phyloP scores from a whole-genome alignment of 37 sponge, comb jelly and placozoan genomes.

The Dysidea cf. avara region DNA sequence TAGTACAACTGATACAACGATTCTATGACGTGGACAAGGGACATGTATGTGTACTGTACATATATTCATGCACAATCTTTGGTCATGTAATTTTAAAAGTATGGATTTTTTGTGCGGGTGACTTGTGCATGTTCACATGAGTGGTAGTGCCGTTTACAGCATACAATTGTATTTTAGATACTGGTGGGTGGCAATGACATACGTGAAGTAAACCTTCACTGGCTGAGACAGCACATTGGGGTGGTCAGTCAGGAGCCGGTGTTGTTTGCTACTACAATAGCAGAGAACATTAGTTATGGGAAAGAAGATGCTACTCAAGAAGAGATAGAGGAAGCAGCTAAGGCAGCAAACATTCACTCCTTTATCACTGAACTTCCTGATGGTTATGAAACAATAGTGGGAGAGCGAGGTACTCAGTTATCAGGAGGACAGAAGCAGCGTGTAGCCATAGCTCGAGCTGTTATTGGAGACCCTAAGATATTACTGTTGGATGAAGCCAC shows the following conservation, averaged over 20 bases:
- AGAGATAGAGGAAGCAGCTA: constrained; percentile 77
- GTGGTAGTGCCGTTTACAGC: no score
- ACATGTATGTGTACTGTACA: constrained; percentile 33
- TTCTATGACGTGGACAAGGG: constrained; percentile 80
- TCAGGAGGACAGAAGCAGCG: no score
- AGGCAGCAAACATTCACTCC: constrained; percentile 82
- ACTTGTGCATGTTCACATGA: no score
- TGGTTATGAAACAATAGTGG: constrained; percentile 81
- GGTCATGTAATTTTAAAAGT: no score
- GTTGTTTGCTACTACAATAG: no score
- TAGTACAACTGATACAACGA: constrained; percentile 78
- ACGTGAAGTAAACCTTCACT: constrained; percentile 66
- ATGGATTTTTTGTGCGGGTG: no score
- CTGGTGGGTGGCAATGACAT: constrained; percentile 79
- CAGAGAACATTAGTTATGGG: constrained; percentile 83
- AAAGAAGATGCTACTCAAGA: constrained; percentile 65
- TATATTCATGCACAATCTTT: background rate
- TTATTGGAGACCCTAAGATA: no score
- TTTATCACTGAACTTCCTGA: no score
- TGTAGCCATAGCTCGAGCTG: constrained; percentile 89
- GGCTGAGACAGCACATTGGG: constrained; percentile 85
- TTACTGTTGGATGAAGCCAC: constrained; percentile 94
- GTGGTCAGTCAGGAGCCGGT: no score
- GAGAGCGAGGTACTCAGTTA: constrained; percentile 84
- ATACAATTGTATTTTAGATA: constrained; percentile 14